These are phyloP conservation scores for Burhinus bistriatus DNA, from an alignment of 2,113 vertebrate species.

Conservation along the genomic window DNA sequence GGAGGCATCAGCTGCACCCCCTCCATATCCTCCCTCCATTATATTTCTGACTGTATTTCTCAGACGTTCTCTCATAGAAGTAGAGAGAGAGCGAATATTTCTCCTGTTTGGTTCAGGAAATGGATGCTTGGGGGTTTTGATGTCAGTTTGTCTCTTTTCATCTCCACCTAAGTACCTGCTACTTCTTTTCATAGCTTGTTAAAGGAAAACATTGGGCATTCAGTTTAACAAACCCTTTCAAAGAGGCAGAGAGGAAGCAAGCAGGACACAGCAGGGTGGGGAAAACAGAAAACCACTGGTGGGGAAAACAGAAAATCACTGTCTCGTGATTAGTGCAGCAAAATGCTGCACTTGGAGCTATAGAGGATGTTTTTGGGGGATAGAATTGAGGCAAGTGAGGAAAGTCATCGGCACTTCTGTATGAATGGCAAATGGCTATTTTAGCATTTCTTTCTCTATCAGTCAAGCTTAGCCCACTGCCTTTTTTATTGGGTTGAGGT, in stretches of 20 bases:
- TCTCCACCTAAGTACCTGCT: neutral
- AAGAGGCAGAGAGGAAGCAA: neutral
- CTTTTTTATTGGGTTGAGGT: neutral
- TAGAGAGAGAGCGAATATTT: neutral
- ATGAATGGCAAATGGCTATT: neutral
- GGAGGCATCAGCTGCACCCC: neutral
- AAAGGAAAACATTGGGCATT: neutral
- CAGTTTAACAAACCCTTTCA: neutral
- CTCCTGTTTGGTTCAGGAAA: neutral
- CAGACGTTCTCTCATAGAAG: neutral
- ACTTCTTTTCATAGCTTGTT: neutral
- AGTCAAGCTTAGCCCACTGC: neutral
- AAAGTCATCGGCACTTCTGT: neutral
- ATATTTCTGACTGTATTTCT: neutral
- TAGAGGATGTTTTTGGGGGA: neutral
- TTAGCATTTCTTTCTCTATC: neutral
- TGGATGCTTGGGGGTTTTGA: neutral
- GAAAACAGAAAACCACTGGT: neutral
- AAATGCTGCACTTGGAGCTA: neutral
- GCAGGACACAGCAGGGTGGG: neutral
- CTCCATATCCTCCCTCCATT: fast-evolving
- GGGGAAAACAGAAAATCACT: neutral
- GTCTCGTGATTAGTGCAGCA: neutral
- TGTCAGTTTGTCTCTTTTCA: neutral
- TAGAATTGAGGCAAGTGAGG: neutral